Evolutionary conservation across 2,113 vertebrate genomes (phyloP).

Genomic region (Forbesichthys papilliferus): DNA sequence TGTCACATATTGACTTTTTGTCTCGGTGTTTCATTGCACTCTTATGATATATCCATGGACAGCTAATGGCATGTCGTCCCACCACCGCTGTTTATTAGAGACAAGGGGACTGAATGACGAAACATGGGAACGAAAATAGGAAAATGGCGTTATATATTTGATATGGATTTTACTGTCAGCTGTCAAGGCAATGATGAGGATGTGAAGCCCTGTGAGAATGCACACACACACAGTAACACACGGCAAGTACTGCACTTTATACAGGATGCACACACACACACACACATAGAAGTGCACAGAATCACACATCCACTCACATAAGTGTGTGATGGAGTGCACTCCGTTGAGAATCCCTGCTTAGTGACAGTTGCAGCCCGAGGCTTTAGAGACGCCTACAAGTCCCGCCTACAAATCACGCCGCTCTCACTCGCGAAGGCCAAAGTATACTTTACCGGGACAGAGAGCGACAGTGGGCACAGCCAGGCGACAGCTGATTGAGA

Average conservation of each 20-base stretch:
- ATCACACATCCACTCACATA: neutral
- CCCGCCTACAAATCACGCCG: conserved; percentile 21
- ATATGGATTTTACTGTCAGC: conserved; percentile 73
- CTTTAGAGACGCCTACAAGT: conserved; percentile 33
- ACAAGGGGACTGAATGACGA: conserved; percentile 59
- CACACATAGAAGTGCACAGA: neutral
- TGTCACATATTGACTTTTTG: conserved; percentile 71
- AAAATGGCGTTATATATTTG: conserved; percentile 69
- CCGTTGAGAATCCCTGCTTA: conserved; percentile 15
- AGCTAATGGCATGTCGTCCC: conserved; percentile 62
- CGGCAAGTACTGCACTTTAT: neutral
- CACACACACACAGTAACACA: neutral
- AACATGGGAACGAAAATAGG: conserved; percentile 64
- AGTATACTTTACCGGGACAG: no score
- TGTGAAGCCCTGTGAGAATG: conserved; percentile 50
- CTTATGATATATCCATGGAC: conserved; percentile 65
- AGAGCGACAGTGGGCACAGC: no score
- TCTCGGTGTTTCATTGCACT: conserved; percentile 62
- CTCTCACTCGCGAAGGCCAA: conserved; percentile 8
- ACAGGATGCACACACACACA: neutral
- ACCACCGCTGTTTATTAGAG: conserved; percentile 58
- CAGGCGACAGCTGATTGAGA: no score
- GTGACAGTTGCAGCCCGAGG: conserved; percentile 33
- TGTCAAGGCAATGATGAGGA: conserved; percentile 67
- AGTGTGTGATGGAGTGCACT: conserved; percentile 20